Percentiles rank a stretch among this genome's conserved stretches.
These are phyloP conservation scores for Epinephelus cyanopodus DNA, from an alignment of 2,113 vertebrate genomes.

Conservation along the genomic window DNA sequence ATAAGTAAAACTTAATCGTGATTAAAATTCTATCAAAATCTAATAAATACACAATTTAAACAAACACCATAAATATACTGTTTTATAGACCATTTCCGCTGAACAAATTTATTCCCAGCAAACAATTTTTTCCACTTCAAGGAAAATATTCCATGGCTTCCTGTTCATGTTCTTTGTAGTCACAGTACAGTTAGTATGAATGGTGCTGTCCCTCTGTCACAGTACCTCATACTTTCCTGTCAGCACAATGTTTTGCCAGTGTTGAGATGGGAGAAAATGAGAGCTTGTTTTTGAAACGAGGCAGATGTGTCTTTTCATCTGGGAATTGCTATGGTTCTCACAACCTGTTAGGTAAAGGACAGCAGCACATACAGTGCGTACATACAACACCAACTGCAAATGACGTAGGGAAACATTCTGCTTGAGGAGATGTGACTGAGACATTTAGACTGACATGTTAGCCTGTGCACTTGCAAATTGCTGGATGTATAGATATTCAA, in stretches of 20 bases:
- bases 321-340: background rate
- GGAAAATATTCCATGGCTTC: background rate
- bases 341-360: conserved; percentile 5
- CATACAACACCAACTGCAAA: background rate
- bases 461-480: background rate
- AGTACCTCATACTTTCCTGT: conserved; percentile 1
- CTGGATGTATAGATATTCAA: background rate
- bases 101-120: background rate
- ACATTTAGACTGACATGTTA: background rate
- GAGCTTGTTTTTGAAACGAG: conserved; percentile 1
- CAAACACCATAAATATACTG: too few species aligned
- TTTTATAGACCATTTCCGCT: background rate
- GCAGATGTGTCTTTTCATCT: conserved; percentile 26
- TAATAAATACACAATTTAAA: too few species aligned
- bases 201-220: background rate
- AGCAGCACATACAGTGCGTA: background rate
- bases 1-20: too few species aligned
- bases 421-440: background rate
- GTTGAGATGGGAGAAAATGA: conserved; percentile 1
- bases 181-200: background rate
- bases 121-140: background rate
- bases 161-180: background rate
- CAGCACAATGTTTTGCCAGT: conserved; percentile 12
- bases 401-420: background rate
- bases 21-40: too few species aligned